Evolutionary conservation across 2,113 vertebrate species (phyloP), one percentile per base, ranked within the genome.

Genomic region (Cygnus buccinator): DNA sequence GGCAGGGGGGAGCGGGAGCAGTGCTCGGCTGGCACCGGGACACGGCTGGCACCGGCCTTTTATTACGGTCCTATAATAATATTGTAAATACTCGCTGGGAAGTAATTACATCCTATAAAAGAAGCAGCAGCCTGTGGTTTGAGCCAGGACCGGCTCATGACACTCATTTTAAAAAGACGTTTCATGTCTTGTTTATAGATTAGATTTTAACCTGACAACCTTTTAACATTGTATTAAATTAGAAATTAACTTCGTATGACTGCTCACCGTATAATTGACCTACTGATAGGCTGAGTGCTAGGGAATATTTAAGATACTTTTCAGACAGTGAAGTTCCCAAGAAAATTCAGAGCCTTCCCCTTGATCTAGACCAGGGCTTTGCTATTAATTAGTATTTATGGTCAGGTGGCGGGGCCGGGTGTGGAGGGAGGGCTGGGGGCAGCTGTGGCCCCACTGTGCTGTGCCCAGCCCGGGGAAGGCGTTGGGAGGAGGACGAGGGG

Each of bases 141-240:
- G 80, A 90, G 86, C 83, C 94, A 90, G 88, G 75, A 70, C 46
- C 3, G 1, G 93, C 86, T 92, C 4, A 3, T 63, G 87, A 81
- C 94, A 72, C 80, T 78, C 5, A 6, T 41, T 92, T 66, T 72
- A 82, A 94, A 92, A 83, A 92, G 92, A 93, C 11, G 1, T 87
- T 96, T 91, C 84, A 43, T 68, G 80, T 90, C 95, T 94, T 58
- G 10, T 81, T 96, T 92, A 89, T 57, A 76, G 95, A 94, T 97
- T 91, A 93, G 95, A 89, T 95, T 97, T 96, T 96, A 96, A 96
- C 92, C 92, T 66, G 94, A 92, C 94, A 90, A 92, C 89, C 83
- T 96, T 94, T 95, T 96, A 92, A 94, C 86, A 75, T 93, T 55
- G 94, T 91, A 92, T 96, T 96, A 93, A 95, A 96, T 94, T 93